These are phyloP conservation scores for Luffia ferchaultella DNA, from an alignment of 2,888 invertebrate genomes.

Conservation along the genomic window DNA sequence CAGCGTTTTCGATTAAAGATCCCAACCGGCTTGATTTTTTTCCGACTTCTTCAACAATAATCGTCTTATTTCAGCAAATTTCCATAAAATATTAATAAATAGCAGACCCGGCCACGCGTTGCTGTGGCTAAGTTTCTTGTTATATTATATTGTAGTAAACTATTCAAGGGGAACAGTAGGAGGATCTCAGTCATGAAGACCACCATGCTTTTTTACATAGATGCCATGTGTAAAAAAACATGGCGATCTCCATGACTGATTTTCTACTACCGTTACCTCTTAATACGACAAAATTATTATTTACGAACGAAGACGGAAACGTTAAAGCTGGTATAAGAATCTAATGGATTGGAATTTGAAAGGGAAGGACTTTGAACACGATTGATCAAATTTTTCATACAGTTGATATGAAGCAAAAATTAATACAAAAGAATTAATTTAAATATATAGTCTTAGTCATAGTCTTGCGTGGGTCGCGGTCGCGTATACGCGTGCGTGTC, in stretches of 20 bases:
- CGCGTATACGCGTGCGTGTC: too few relatives aligned
- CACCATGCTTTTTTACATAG: conserved; percentile 16
- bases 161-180: conserved; percentile 14
- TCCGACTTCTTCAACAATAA: too few relatives aligned
- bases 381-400: conserved; percentile 15
- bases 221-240: conserved; percentile 18
- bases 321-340: conserved; percentile 16
- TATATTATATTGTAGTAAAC: conserved; percentile 17
- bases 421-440: conserved; percentile 15
- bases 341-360: conserved; percentile 17
- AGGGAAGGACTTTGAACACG: conserved; percentile 3
- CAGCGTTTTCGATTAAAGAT: too few relatives aligned
- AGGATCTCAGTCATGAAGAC: conserved; percentile 10
- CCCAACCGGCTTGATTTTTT: too few relatives aligned
- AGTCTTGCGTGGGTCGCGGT: too few relatives aligned
- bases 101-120: conserved; percentile 15
- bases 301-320: conserved; percentile 16
- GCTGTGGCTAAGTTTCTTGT: conserved; percentile 17
- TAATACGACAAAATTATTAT: conserved; percentile 9
- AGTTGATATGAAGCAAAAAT: conserved; percentile 15
- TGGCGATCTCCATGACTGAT: conserved; percentile 15
- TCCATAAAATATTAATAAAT: too few relatives aligned
- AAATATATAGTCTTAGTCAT: too few relatives aligned
- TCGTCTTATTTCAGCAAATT: too few relatives aligned
- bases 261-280: conserved; percentile 17